Evolutionary conservation across 2,113 vertebrate species (phyloP).

Genomic region (Rhea americana): DNA sequence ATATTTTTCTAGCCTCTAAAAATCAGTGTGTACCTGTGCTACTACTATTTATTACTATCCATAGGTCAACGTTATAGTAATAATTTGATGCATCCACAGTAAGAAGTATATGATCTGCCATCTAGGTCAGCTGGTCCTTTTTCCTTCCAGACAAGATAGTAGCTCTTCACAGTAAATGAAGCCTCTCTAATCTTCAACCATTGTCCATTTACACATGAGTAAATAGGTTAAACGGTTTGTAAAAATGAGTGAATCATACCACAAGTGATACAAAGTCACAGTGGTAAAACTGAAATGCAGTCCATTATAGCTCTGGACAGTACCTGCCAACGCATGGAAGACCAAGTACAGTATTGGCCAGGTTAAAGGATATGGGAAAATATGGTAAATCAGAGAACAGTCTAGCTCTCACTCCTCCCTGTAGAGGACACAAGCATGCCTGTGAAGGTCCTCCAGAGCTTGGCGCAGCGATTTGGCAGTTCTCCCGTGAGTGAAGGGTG

Average conservation of each 20-base stretch:
- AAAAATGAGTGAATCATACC: conserved; percentile 37
- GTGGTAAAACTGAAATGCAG: conserved; percentile 40
- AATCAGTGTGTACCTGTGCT: neutral
- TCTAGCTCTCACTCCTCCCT: neutral
- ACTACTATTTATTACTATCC: rapidly evolving
- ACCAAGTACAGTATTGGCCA: neutral
- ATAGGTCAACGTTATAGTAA: neutral
- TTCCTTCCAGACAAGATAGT: neutral
- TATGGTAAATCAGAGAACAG: neutral
- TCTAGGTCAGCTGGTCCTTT: neutral
- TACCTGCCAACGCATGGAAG: neutral
- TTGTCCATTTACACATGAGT: conserved; percentile 62
- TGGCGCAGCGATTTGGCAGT: neutral
- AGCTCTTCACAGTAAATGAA: conserved; percentile 59
- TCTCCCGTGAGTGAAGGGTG: neutral
- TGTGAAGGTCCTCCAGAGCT: neutral
- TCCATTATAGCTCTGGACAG: conserved; percentile 5
- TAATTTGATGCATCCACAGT: neutral
- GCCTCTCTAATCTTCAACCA: conserved; percentile 39
- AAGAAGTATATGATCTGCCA: neutral
- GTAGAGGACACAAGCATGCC: neutral
- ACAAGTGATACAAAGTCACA: conserved; percentile 52
- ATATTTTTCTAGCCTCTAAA: neutral
- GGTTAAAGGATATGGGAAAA: conserved; percentile 8
- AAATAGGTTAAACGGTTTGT: conserved; percentile 67